Percentiles rank a stretch among this genome's conserved stretches.
Evolutionary conservation across 2,888 invertebrate species (phyloP).

Genomic region (Dynastes grantii): DNA sequence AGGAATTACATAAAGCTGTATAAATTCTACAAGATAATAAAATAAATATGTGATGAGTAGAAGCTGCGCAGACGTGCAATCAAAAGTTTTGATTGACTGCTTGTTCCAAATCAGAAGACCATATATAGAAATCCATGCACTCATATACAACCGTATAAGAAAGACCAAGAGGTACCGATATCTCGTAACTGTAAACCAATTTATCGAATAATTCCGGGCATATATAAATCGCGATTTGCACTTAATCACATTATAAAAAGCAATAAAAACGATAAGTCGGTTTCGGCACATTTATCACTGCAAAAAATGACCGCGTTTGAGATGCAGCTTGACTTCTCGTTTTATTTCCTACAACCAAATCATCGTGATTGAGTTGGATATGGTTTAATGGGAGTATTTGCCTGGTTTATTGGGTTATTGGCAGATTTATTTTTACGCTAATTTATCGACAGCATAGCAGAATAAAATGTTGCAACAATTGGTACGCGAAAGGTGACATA

Average conservation of each 20-base stretch:
- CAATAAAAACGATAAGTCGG: constrained; percentile 48
- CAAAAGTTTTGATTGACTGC: no score
- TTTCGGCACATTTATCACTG: constrained; percentile 35
- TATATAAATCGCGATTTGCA: constrained; percentile 31
- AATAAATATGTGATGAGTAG: no score
- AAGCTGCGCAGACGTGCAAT: no score
- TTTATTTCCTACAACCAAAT: not conserved
- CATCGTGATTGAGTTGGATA: not conserved
- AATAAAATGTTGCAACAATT: constrained; percentile 42
- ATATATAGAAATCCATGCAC: no score
- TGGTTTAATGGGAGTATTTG: not conserved
- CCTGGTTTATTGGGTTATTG: constrained; percentile 17
- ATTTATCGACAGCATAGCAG: constrained; percentile 39
- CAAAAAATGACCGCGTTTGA: constrained; percentile 48
- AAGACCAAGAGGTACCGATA: constrained; percentile 23
- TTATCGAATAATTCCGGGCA: constrained; percentile 42
- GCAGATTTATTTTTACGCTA: constrained; percentile 37
- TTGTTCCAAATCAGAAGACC: no score
- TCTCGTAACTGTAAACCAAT: constrained; percentile 25
- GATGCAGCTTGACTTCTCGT: not conserved
- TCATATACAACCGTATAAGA: no score
- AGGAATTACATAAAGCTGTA: no score
- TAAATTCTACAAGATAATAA: no score
- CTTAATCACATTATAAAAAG: constrained; percentile 47
- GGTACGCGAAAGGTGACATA: constrained; percentile 1